These are phyloP conservation scores for Chromoteleia sp. DNA, from an alignment of 2,888 invertebrate genomes.

Conservation along the genomic window DNA sequence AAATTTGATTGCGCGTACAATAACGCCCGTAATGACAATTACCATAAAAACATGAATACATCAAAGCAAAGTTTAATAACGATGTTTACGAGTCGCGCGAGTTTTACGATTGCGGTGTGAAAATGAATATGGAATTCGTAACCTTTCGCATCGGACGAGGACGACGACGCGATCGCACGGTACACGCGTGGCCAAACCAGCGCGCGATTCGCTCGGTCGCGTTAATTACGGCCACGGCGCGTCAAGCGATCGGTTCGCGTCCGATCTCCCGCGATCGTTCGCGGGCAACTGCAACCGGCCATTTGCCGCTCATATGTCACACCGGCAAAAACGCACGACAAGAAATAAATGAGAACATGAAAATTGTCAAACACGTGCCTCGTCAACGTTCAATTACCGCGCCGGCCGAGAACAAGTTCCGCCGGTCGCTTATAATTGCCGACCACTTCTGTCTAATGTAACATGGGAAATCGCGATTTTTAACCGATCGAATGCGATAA, in stretches of 20 bases:
- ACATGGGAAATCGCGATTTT: conserved; percentile 33
- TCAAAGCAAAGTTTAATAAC: conserved; percentile 50
- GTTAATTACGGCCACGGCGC: conserved; percentile 49
- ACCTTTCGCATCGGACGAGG: conserved; percentile 23
- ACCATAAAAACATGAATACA: conserved; percentile 36
- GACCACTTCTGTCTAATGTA: conserved; percentile 30
- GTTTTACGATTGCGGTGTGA: conserved; percentile 34
- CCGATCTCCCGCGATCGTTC: neutral
- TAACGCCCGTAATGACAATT: conserved; percentile 36
- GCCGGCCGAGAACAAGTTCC: conserved; percentile 47
- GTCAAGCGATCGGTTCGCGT: conserved; percentile 42
- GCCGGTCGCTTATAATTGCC: conserved; percentile 45
- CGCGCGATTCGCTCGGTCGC: conserved; percentile 33
- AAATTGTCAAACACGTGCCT: conserved; percentile 67
- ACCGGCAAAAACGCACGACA: conserved; percentile 23
- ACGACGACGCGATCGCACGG: conserved; percentile 29
- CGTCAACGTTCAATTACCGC: conserved; percentile 60
- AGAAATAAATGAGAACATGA: conserved; percentile 51
- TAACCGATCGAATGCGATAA: neutral
- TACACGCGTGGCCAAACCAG: conserved; percentile 21
- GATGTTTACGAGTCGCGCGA: conserved; percentile 45
- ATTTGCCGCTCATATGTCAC: conserved; percentile 40
- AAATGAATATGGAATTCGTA: conserved; percentile 46
- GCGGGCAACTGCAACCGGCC: neutral
- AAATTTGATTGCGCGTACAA: conserved; percentile 40